Conservation (phyloP, 2,888 invertebrate species). For the Nomada goodeniana region DNA sequence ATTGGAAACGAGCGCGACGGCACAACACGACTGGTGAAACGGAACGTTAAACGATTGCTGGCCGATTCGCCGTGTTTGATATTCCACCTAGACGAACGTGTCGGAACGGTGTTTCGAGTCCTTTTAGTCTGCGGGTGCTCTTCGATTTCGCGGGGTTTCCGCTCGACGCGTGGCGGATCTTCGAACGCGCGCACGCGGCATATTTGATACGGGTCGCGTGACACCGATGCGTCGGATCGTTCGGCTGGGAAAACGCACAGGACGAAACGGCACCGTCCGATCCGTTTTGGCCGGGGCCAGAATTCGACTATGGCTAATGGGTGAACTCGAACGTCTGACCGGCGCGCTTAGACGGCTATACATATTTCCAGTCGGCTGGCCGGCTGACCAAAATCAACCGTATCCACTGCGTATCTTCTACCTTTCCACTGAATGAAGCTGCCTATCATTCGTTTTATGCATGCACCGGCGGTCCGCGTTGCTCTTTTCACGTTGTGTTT, state of each 20-base stretch:
- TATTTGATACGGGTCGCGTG: slow-evolving; percentile 1
- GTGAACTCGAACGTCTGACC: background rate
- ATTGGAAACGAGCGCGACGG: background rate
- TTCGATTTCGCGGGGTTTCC: slow-evolving; percentile 12
- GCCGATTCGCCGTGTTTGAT: slow-evolving; percentile 2
- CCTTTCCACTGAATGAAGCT: background rate
- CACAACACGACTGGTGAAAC: background rate
- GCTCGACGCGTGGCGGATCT: slow-evolving; percentile 9
- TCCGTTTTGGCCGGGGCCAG: slow-evolving; percentile 21
- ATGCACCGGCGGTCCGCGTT: background rate
- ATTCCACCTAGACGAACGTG: background rate
- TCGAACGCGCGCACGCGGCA: background rate
- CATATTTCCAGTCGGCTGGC: slow-evolving; percentile 45
- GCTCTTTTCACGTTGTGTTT: background rate
- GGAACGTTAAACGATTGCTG: slow-evolving; percentile 10
- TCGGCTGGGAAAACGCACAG: slow-evolving; percentile 10
- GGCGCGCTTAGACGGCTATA: background rate
- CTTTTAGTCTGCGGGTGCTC: slow-evolving; percentile 14
- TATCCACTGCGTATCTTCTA: slow-evolving; percentile 6
- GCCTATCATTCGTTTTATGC: background rate
- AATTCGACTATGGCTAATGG: slow-evolving; percentile 27
- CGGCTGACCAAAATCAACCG: slow-evolving; percentile 33
- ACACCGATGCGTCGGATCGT: slow-evolving; percentile 13
- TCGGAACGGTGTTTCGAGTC: background rate
- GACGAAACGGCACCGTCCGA: slow-evolving; percentile 13